These are phyloP conservation scores for Urechis unicinctus DNA, from an alignment of 2,888 invertebrate genomes.

Conservation along the genomic window DNA sequence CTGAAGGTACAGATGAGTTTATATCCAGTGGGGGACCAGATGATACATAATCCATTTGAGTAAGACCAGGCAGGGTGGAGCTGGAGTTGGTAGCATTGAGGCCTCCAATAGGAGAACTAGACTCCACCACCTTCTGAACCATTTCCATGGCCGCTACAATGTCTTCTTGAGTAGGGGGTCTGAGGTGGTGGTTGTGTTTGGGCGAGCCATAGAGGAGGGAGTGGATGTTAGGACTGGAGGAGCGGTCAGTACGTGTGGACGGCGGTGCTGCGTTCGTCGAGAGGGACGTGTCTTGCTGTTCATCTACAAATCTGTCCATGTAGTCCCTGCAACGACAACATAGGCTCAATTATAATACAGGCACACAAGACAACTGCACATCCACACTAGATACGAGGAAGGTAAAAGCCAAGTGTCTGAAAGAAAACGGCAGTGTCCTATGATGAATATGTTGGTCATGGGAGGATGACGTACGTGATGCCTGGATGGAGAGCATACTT, in stretches of 20 bases:
- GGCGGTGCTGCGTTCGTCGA: slow-evolving; percentile 29
- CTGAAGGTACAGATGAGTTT: too few relatives aligned
- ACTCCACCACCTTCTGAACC: slow-evolving; percentile 20
- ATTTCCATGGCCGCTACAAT: slow-evolving; percentile 14
- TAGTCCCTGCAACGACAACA: slow-evolving; percentile 61
- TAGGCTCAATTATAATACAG: not conserved
- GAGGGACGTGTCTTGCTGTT: too few relatives aligned
- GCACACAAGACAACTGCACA: not conserved
- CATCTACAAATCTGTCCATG: slow-evolving; percentile 80
- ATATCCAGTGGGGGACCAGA: too few relatives aligned
- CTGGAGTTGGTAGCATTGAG: too few relatives aligned
- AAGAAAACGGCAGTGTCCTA: too few relatives aligned
- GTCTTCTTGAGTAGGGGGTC: slow-evolving; percentile 7
- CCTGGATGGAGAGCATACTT: slow-evolving; percentile 88
- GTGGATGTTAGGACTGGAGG: slow-evolving; percentile 67
- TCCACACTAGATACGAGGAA: too few relatives aligned
- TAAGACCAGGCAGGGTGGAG: too few relatives aligned
- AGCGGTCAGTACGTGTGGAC: slow-evolving; percentile 55
- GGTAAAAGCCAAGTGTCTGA: too few relatives aligned
- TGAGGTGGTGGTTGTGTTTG: slow-evolving; percentile 37
- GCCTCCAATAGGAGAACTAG: too few relatives aligned
- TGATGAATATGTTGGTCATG: too few relatives aligned
- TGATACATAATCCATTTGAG: too few relatives aligned
- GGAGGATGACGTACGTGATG: slow-evolving; percentile 73
- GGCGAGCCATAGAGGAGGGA: slow-evolving; percentile 52